Base-by-base conservation (phyloP, 2,888 invertebrate genomes). In the Busseola fusca region DNA sequence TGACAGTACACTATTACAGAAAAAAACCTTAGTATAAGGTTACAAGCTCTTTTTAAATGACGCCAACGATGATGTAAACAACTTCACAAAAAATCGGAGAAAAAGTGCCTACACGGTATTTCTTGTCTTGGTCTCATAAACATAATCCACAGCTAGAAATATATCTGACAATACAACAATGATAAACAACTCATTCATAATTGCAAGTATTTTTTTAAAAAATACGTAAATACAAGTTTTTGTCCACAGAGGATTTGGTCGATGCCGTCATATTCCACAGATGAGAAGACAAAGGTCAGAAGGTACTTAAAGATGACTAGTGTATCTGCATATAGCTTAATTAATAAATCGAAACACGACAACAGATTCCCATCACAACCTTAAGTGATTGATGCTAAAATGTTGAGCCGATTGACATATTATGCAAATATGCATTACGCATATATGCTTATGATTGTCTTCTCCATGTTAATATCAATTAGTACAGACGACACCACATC, bases 51-150 rank as follows among this genome's bases (percentile, higher is more conserved):
- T 78, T 69, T 71, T 66, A 57, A 50, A 63, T 72, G 59, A 67
- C 54, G 48, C 63, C 50, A 57, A 37, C 16, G 68, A 74, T 75
- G 74, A 78, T 70, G 84, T 68, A 78, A 82, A 71, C 63, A 57
- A 16, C 45, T 25, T 45, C 27, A 69, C 54, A 78, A 82, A 82
- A 78, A 62, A 64, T 4, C 7, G 1, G 6, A 40, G 56, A 81
- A 66, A 72, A 77, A 72, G 56, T 62, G 34, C 45, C 6, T 40
- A 50, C 62, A 64, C 48, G 21, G 5, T 52, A 59, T 34, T 52
- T 42, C 54, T 50, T 58, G 64, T 52, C 48, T 67, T 72, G 74
- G 69, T 82, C 14, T 62, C 42, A 50, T 52, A 54, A 56, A 40
- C 42, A 50, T 52, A 54, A 50, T 48, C 40, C n/a, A 69, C 37